Evolutionary conservation across 2,888 invertebrate species (phyloP), one percentile per base, ranked within the genome.

Genomic region (Blastobasis adustella): DNA sequence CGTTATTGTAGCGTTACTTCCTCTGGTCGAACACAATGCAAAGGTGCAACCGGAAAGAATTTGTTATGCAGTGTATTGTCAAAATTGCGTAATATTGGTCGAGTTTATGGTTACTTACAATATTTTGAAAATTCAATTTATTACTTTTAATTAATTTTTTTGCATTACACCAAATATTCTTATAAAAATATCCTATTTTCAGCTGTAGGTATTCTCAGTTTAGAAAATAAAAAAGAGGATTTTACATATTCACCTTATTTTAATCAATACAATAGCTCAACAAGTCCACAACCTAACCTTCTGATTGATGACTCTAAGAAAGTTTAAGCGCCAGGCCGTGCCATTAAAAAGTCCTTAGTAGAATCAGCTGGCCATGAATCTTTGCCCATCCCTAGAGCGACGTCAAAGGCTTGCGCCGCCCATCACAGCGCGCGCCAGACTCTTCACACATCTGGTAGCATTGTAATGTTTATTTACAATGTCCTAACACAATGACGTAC

Each of bases 401-500:
- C 46, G 9, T 50, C 61, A 77, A 80, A 76, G 75, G 70, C 73
- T 76, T 75, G 66, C 60, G 69, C 71, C 69, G 59, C 59, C 52
- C 61, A 62, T 42, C 10, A n/a, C n/a, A 42, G 56, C 65, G 58
- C 61, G 60, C 60, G 63, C 59, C 63, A 58, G 56, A 54, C 58
- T 54, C 59, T 72, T 72, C 65, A 71, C 68, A 76, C 83, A 85
- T 82, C 84, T 86, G 84, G 71, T 76, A 76, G 72, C 57, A 73
- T 87, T 85, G 82, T 84, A 63, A 66, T 76, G 73, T 79, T 78
- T 83, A 83, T 83, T 84, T 82, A 78, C 80, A 79, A 81, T 75
- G 72, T 67, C 59, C 58, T 67, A 74, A 80, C 65, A 77, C 84
- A 86, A 85, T 73, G 67, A 58, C 52, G 47, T 59, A 67, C 71